Percentiles rank a stretch among this genome's conserved stretches.
These are phyloP conservation scores for Sebastes kiyomatsui DNA, from an alignment of 2,797 vertebrate genomes.

Conservation along the genomic window DNA sequence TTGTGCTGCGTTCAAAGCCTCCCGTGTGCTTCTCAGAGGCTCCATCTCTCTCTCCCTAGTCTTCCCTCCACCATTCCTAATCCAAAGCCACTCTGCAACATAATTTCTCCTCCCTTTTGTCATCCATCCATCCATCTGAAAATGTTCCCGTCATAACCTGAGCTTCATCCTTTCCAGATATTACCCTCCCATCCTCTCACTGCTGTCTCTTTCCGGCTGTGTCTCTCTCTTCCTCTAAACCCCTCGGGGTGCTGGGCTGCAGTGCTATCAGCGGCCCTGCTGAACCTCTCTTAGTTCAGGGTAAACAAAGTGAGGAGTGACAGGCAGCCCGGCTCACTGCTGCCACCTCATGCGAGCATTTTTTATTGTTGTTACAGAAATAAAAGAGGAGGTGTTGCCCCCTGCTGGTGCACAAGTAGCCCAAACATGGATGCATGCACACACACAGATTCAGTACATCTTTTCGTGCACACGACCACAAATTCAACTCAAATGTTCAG, in stretches of 20 bases:
- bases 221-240: constrained; percentile 22
- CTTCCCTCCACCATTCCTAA: constrained; percentile 8
- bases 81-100: constrained; percentile 22
- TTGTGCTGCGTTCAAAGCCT: constrained; percentile 3
- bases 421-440: not conserved
- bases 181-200: constrained; percentile 7
- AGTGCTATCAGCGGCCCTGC: constrained; percentile 44
- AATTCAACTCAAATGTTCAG: constrained; percentile 14
- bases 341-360: constrained; percentile 48
- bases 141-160: constrained; percentile 35
- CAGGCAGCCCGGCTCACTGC: constrained; percentile 49
- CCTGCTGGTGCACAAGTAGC: constrained; percentile 46
- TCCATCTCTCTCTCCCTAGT: not conserved
- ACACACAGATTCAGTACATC: not conserved
- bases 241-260: constrained; percentile 46
- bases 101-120: constrained; percentile 24
- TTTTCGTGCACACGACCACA: not conserved
- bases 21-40: not conserved
- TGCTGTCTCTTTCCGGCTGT: constrained; percentile 6
- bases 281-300: constrained; percentile 41
- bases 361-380: not conserved
- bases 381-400: constrained; percentile 45
- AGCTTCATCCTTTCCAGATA: constrained; percentile 20
- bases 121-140: constrained; percentile 23
- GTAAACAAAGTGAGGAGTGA: constrained; percentile 41